Percentiles rank a stretch among this genome's conserved stretches.
Conservation (phyloP, 2,113 vertebrate genomes). For the Microtus ochrogaster region DNA sequence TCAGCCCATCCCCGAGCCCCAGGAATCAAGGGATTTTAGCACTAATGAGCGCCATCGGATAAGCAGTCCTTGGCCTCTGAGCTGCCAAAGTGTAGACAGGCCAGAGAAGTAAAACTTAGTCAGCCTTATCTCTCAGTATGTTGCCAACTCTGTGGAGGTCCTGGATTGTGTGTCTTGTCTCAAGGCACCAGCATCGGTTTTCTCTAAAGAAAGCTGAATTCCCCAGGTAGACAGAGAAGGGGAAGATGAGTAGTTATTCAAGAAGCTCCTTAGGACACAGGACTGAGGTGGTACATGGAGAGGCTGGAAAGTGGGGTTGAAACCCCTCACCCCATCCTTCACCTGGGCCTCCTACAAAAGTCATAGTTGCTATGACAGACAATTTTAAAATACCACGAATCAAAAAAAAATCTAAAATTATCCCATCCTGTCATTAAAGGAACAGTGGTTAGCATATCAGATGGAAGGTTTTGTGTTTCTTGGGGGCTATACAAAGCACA, state of each 20-base stretch:
- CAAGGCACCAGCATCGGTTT: not conserved
- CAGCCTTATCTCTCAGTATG: constrained; percentile 13
- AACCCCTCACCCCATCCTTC: not conserved
- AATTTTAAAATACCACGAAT: not conserved
- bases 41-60: not conserved
- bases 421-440: not conserved
- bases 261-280: not conserved
- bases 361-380: not conserved
- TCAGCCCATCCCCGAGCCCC: not conserved
- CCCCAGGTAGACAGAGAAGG: not conserved
- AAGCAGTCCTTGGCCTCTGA: constrained; percentile 34
- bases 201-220: constrained; percentile 2
- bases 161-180: constrained; percentile 20
- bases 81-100: not conserved
- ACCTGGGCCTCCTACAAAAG: not conserved
- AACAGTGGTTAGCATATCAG: not conserved
- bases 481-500: not conserved
- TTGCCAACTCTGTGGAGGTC: not conserved
- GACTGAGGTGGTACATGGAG: not conserved
- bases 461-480: not conserved
- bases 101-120: not conserved
- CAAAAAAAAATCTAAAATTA: constrained; percentile 1
- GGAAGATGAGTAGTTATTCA: not conserved
- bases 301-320: not conserved
- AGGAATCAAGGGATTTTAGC: constrained; percentile 17